These are phyloP conservation scores for Scaptomyza cyrtandrae DNA, from an alignment of 2,888 invertebrate genomes.

Conservation along the genomic window DNA sequence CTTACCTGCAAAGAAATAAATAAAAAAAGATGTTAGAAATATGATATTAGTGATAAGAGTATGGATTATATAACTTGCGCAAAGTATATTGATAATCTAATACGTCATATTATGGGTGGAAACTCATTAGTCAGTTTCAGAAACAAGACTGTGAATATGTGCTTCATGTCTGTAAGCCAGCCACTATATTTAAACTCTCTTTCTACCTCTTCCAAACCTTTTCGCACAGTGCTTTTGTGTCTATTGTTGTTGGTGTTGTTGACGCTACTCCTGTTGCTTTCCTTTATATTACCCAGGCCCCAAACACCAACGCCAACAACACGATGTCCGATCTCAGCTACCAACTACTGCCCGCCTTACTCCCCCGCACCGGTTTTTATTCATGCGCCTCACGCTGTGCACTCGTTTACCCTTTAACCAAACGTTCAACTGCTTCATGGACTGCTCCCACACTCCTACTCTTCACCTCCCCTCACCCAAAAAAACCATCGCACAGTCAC, in stretches of 20 bases:
- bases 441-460: conserved; percentile 2
- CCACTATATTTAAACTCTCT: neutral
- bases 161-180: neutral
- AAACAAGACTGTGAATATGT: no score
- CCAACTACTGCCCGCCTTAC: neutral
- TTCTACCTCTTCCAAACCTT: neutral
- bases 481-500: conserved; percentile 1
- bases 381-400: conserved; percentile 69
- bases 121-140: no score
- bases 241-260: conserved; percentile 16
- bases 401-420: conserved; percentile 79
- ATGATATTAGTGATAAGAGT: no score
- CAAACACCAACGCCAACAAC: conserved; percentile 10
- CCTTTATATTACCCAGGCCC: conserved; percentile 52
- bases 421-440: conserved; percentile 55
- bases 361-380: conserved; percentile 46
- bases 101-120: no score
- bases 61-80: neutral
- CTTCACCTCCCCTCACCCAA: neutral
- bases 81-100: neutral
- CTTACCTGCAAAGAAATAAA: conserved; percentile 41
- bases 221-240: conserved; percentile 46
- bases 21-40: neutral
- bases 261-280: conserved; percentile 44
- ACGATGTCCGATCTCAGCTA: conserved; percentile 4